phyloP scores from a whole-genome alignment of 2,888 invertebrate genomes.

The Holacanthella duospinosa region DNA sequence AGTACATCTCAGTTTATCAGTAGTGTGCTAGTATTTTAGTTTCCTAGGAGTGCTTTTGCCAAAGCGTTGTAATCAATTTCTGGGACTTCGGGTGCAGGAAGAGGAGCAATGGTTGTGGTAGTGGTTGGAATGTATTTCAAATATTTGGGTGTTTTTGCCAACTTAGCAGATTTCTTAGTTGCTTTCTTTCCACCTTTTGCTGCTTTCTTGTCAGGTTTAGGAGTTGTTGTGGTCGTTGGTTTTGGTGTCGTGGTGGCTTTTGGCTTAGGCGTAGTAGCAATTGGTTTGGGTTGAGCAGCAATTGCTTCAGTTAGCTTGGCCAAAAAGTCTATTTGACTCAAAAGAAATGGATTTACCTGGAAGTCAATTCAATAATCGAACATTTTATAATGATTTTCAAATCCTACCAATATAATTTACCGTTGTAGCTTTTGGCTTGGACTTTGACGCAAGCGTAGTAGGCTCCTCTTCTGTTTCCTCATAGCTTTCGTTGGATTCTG shows the following conservation, averaged over 20 bases:
- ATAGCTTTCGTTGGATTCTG: slow-evolving; percentile 11
- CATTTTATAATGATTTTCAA: neutral
- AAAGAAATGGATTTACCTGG: neutral
- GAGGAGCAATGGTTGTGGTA: too few species aligned
- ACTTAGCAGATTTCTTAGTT: slow-evolving; percentile 7
- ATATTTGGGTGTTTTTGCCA: slow-evolving; percentile 6
- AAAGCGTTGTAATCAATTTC: slow-evolving; percentile 22
- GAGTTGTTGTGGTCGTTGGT: neutral
- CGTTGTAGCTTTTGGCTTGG: neutral
- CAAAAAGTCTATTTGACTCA: neutral
- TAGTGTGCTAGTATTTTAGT: too few species aligned
- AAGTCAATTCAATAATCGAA: neutral
- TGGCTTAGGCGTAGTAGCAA: neutral
- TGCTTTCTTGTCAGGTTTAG: slow-evolving; percentile 1
- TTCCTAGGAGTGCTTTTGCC: slow-evolving; percentile 22
- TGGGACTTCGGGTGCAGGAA: slow-evolving; percentile 6
- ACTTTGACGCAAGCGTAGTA: neutral
- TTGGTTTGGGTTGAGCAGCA: neutral
- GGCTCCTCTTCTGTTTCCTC: slow-evolving; percentile 15
- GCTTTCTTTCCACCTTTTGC: slow-evolving; percentile 5
- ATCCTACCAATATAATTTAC: neutral
- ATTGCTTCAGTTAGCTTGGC: neutral
- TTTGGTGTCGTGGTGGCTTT: neutral
- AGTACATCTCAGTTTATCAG: too few species aligned
- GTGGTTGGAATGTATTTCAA: slow-evolving; percentile 2